Evolutionary conservation across 1,140 invertebrate species (phyloP), one percentile per base, ranked within the genome.

Genomic region (Drosophila hydei): DNA sequence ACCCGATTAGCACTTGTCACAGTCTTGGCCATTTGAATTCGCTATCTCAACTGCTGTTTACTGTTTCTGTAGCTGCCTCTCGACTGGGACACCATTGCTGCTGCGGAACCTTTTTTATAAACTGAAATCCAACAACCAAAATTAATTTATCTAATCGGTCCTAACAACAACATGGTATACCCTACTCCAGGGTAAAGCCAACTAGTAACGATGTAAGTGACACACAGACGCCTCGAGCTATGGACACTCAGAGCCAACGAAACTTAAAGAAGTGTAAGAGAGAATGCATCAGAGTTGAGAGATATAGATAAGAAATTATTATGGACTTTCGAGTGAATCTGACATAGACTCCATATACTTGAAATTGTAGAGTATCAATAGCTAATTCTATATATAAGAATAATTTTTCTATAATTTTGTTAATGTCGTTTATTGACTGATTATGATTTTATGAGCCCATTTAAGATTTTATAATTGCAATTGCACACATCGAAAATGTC

Each of bases 61-160:
- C 30, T 14, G 6, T 40, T 16, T 12, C 0, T 11, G 9, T 12
- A 11, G 9, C 9, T 33, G 1, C 9, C 30, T 33, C 7, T 33
- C 30, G 23, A 56, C 14, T 56, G 54, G 9, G 38, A 9, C 38
- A 1, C 38, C 2, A 21, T 21, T 21, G 14, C 0, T n/a, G 14
- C 23, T 27, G 23, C 7, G 6, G 30, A 38, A 12, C 23, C 14
- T 23, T n/a, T 43, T 56, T 56, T 54, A 38, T 45, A 45, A 21
- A 33, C 2, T 42, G 38, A 42, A n/a, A 9, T 19, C 12, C 12
- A 23, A 14, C n/a, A 25, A 1, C 9, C 21, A 11, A 43, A 14
- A 43, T 3, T 18, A 14, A 25, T 56, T 43, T 42, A 27, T 43
- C 54, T 56, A 43, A 56, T 56, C 54, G 42, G 14, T 21, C 19